Percentiles rank a stretch among this genome's conserved stretches.
Conservation (phyloP, 2,113 vertebrate genomes). For the Pterocles gutturalis region DNA sequence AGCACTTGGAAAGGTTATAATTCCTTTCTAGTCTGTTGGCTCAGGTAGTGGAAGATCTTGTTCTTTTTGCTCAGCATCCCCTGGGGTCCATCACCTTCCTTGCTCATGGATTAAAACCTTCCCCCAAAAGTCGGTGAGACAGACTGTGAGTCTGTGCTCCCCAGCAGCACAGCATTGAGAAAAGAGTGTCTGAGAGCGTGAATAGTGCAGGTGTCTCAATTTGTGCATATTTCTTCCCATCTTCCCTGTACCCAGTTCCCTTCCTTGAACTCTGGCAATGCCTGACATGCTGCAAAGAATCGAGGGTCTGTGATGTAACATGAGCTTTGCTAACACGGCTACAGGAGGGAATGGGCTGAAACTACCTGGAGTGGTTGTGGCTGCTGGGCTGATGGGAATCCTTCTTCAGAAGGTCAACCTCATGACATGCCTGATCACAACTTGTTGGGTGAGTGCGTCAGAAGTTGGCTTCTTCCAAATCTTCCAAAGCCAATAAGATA, state of each 20-base stretch:
- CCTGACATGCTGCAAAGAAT: not conserved
- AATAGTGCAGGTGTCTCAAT: not conserved
- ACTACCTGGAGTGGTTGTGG: not conserved
- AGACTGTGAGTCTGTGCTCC: not conserved
- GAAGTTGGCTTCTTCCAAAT: constrained; percentile 18
- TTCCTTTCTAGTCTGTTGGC: not conserved
- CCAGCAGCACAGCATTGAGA: too few relatives aligned
- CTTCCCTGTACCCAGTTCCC: not conserved
- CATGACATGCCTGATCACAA: not conserved
- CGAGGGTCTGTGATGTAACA: not conserved
- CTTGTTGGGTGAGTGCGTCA: not conserved
- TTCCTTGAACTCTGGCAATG: not conserved
- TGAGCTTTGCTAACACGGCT: not conserved
- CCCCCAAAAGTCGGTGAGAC: rapidly evolving
- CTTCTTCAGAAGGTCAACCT: constrained; percentile 17
- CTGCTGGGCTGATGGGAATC: not conserved
- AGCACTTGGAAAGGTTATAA: not conserved
- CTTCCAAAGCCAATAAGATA: constrained; percentile 18
- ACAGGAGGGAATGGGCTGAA: not conserved
- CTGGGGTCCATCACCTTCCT: not conserved
- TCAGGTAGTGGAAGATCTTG: not conserved
- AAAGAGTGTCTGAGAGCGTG: not conserved
- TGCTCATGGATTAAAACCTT: not conserved
- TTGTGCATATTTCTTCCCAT: not conserved
- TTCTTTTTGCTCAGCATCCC: not conserved